Conservation (phyloP, 2,797 vertebrate species). For the Sylvilagus floridanus region DNA sequence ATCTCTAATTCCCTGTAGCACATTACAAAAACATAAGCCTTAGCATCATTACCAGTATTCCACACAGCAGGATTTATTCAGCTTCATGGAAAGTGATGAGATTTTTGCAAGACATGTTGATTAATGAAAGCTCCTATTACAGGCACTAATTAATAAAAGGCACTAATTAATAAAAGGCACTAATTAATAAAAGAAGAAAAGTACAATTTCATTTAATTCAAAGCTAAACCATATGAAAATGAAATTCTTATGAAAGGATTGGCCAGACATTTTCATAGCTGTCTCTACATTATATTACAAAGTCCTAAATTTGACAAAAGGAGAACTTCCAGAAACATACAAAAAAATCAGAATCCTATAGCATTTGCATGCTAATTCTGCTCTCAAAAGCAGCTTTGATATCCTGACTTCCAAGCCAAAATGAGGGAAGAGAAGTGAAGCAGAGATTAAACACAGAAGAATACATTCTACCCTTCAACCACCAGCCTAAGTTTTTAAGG, state of each 20-base stretch:
- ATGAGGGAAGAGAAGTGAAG: not conserved
- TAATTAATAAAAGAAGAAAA: constrained; percentile 72
- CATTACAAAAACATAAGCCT: not conserved
- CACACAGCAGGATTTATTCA: not conserved
- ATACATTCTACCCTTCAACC: not conserved
- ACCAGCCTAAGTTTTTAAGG: not conserved
- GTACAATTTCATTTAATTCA: not conserved
- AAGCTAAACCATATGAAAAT: constrained; percentile 42
- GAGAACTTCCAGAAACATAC: constrained; percentile 59
- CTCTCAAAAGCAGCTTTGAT: not conserved
- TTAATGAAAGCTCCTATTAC: constrained; percentile 36
- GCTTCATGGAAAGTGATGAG: not conserved
- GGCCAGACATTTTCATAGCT: constrained; percentile 49
- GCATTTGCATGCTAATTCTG: not conserved
- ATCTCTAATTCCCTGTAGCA: not conserved
- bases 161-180: too few species aligned
- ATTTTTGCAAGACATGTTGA: constrained; percentile 21
- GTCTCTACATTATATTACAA: constrained; percentile 25
- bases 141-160: constrained; percentile 71
- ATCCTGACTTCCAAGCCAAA: not conserved
- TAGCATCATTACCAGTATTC: not conserved
- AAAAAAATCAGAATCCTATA: constrained; percentile 38
- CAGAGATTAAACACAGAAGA: not conserved
- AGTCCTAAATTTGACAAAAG: constrained; percentile 61
- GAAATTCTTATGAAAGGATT: constrained; percentile 23